Evolutionary conservation across 1,140 invertebrate genomes (phyloP), one percentile per base, ranked within the genome.

Genomic region (Yoshiicerus persimilis): DNA sequence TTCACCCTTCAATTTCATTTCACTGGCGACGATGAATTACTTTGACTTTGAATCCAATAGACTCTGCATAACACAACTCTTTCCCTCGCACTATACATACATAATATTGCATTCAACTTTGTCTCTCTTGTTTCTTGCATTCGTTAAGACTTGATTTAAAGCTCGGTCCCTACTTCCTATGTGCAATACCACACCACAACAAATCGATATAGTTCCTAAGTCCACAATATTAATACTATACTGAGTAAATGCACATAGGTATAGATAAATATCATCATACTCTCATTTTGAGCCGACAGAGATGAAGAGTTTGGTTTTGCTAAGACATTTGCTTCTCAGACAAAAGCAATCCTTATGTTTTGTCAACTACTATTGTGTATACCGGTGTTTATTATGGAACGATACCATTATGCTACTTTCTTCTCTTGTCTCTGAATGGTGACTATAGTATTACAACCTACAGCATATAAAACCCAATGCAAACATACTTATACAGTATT

Each of bases 1-100:
- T 80, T 80, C 75, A 32, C 75, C 75, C 75, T 80, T 80, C 75
- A 36, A 80, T 80, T 80, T 80, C 75, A 80, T 80, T 80, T 36
- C 34, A 80, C 75, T 36, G 32, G 13, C 75, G 32, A 38, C 30
- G 75, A 80, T 36, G 75, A 80, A 36, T 80, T 80, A 34, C 30
- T n/a, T 16, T 36, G 30, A 38, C 34, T 70, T 10, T 70, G 25
- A 70, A 70, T 70, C 30, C 9, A 70, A 70, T 70, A 30, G 11
- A 70, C 27, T 47, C 41, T 30, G 16, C 20, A 56, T 27, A 30
- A 27, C 30, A 70, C 30, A 32, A 77, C 20, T 36, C 30, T 23
- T 38, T 34, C 30, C 32, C 75, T 80, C 10, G 16, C 20, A 6
- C 16, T 80, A 38, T 36, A 34, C n/a, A 36, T 77, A 66, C 30